Conservation (phyloP, 2,888 invertebrate genomes). For the Megalurothrips usitatus region DNA sequence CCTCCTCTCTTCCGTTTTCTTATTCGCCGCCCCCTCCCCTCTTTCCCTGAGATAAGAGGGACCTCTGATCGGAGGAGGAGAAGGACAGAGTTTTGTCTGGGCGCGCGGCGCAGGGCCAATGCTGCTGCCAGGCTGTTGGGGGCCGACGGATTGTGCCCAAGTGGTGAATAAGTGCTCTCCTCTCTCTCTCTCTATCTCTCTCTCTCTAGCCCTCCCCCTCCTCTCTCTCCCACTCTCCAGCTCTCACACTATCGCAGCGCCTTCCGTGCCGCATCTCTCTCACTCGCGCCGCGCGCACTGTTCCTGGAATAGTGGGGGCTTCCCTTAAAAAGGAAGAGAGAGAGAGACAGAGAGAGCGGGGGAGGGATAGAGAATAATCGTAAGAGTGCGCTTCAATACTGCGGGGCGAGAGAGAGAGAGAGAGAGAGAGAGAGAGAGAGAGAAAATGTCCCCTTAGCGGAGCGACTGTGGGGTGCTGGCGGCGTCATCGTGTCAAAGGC, state of each 20-base stretch:
- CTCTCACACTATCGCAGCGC: not conserved
- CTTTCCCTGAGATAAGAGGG: not conserved
- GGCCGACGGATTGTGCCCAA: not conserved
- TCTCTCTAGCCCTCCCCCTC: not conserved
- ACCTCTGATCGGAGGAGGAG: not conserved
- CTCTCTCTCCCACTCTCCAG: not conserved
- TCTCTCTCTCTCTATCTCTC: not conserved
- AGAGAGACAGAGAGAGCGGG: not conserved
- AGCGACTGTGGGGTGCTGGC: not conserved
- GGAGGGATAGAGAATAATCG: not conserved
- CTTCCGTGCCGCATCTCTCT: not conserved
- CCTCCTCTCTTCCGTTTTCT: not conserved
- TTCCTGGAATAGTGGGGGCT: not conserved
- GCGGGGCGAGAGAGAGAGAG: not conserved
- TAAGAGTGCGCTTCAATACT: not conserved
- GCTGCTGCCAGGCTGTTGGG: not conserved
- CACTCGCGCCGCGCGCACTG: not conserved
- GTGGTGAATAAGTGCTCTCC: constrained; percentile 5
- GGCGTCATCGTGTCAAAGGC: not conserved
- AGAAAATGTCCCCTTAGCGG: not conserved
- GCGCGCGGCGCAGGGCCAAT: not conserved
- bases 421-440: not conserved
- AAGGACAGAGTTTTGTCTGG: not conserved
- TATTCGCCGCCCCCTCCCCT: not conserved
- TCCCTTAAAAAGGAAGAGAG: not conserved